Evolutionary conservation across 2,113 vertebrate species (phyloP).

Genomic region (Peromyscus leucopus): DNA sequence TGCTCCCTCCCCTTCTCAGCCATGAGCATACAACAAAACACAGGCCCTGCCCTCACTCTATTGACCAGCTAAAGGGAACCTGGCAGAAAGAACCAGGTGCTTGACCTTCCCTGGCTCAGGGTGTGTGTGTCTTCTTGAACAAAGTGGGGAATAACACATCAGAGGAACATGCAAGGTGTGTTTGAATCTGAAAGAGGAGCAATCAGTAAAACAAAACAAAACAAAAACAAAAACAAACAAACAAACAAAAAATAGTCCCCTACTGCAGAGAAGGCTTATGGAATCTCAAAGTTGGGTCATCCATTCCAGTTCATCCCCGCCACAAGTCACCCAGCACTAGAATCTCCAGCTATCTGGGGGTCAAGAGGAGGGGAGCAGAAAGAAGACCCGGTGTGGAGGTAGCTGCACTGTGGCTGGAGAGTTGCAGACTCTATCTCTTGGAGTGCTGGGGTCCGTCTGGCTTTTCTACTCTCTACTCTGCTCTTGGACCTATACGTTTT

Average conservation of each 20-base stretch:
- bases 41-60: not conserved
- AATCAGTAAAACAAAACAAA: not conserved
- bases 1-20: not conserved
- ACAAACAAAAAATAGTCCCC: too few species aligned
- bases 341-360: not conserved
- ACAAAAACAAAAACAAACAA: too few species aligned
- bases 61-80: not conserved
- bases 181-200: not conserved
- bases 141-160: not conserved
- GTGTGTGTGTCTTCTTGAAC: not conserved
- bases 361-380: too few species aligned
- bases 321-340: not conserved
- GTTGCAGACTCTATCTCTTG: not conserved
- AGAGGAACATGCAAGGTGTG: not conserved
- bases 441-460: not conserved
- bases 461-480: not conserved
- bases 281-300: not conserved
- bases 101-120: not conserved
- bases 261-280: not conserved
- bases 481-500: not conserved
- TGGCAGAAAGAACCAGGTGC: not conserved
- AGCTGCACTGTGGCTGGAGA: not conserved
- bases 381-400: fast-evolving
- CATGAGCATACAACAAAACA: not conserved
- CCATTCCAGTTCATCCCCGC: not conserved